Base-by-base conservation (phyloP, 2,797 vertebrate species). In the Megalops cyprinoides region DNA sequence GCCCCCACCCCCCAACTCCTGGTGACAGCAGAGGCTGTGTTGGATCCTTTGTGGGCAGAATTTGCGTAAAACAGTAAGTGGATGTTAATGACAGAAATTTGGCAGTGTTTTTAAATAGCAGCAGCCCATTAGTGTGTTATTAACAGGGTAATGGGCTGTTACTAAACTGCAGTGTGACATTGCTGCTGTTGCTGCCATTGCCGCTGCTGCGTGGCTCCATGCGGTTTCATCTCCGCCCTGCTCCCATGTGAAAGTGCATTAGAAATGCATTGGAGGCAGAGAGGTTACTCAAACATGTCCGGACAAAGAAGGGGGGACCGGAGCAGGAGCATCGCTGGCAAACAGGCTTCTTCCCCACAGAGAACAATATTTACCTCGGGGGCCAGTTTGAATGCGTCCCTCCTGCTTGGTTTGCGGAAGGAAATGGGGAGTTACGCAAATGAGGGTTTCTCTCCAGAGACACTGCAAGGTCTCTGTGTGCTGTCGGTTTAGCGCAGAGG, bases 111-210 rank as follows among this genome's bases (percentile, higher is more conserved):
- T 92, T 91, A 94, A 94, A 95, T 94, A 94, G 94, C 94, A 91
- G 91, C 89, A 90, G 90, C 90, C 91, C 94, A 93, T 95, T 94
- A 93, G 89, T 83, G 87, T 87, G 77, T 94, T 94, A 96, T 96
- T 95, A 95, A 92, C 92, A 87, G 93, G 92, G 89, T 95, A 95
- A 96, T 95, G 94, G 91, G 90, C 93, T 91, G 87, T 95, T 94
- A 91, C 94, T 96, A 95, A 94, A 95, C 91, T 90, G 85, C 91
- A 91, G 88, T 91, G 92, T 90, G 92, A 93, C 92, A 91, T 91
- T 93, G 91, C 87, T 60, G 85, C 86, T 79, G 82, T 23, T 2
- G 73, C 62, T 55, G 60, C 48, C 31, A 12, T 25, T 60, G 58
- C 58, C 31, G 55, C 55, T 34, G 60, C 60, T 34, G 14, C 4